These are phyloP conservation scores for Trichechus manatus DNA, from an alignment of 2,113 vertebrate genomes.

Conservation along the genomic window DNA sequence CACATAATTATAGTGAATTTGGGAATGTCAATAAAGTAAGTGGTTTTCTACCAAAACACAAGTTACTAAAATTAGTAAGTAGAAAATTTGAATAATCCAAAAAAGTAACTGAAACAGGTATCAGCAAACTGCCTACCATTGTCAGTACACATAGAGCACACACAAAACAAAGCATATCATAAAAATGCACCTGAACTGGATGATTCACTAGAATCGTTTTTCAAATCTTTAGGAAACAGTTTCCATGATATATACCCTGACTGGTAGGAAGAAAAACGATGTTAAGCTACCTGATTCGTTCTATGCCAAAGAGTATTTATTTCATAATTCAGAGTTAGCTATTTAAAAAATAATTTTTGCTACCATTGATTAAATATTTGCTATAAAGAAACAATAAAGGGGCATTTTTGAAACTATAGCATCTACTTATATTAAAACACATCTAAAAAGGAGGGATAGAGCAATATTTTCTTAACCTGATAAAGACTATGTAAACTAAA, in stretches of 20 bases:
- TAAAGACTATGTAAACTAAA: neutral
- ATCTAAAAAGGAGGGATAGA: neutral
- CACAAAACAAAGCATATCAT: neutral
- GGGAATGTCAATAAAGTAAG: neutral
- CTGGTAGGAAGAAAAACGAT: neutral
- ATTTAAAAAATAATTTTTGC: neutral
- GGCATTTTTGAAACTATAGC: neutral
- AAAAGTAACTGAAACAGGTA: neutral
- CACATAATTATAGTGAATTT: neutral
- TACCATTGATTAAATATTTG: neutral
- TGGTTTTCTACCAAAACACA: neutral
- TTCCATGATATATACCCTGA: neutral
- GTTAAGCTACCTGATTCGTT: neutral
- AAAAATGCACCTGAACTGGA: neutral
- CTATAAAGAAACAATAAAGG: neutral
- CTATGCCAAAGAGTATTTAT: neutral
- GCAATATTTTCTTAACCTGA: neutral
- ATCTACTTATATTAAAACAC: neutral
- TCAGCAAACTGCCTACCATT: neutral
- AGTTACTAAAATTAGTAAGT: neutral
- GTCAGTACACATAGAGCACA: too few species aligned
- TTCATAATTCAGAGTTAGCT: neutral
- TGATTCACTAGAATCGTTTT: neutral
- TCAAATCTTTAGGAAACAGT: neutral
- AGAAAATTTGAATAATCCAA: neutral